Conservation (phyloP, 1,140 invertebrate genomes). For the Brachionus calyciflorus region DNA sequence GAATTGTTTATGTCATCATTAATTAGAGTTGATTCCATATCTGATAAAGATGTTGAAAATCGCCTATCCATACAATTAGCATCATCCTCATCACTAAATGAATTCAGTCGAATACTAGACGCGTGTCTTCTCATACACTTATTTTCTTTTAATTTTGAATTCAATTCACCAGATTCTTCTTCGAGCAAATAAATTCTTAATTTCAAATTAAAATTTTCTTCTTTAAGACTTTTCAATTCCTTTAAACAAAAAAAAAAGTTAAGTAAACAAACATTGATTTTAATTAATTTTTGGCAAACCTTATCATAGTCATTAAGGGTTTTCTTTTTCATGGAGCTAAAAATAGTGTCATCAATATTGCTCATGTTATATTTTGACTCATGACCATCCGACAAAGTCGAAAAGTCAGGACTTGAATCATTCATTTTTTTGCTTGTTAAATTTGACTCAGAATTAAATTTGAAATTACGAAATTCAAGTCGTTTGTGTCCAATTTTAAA, state of each 20-base stretch:
- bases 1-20: neutral
- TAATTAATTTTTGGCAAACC: neutral
- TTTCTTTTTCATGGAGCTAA: conserved; percentile 10
- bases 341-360: conserved; percentile 14
- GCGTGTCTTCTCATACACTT: neutral
- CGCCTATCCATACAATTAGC: neutral
- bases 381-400: neutral
- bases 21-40: neutral
- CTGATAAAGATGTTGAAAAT: conserved; percentile 23
- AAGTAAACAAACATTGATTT: neutral
- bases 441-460: conserved; percentile 30
- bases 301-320: conserved; percentile 17
- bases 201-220: conserved; percentile 88
- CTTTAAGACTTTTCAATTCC: conserved; percentile 73
- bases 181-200: conserved; percentile 83
- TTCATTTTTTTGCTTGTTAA: neutral
- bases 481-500: too few relatives aligned
- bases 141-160: neutral
- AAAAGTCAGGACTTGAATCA: conserved; percentile 15
- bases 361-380: neutral
- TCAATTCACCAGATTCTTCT: conserved; percentile 68
- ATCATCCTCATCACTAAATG: neutral
- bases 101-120: neutral
- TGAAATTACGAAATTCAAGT: neutral
- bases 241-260: conserved; percentile 54